Conservation (phyloP, 2,113 vertebrate genomes). For the Oceanites oceanicus region DNA sequence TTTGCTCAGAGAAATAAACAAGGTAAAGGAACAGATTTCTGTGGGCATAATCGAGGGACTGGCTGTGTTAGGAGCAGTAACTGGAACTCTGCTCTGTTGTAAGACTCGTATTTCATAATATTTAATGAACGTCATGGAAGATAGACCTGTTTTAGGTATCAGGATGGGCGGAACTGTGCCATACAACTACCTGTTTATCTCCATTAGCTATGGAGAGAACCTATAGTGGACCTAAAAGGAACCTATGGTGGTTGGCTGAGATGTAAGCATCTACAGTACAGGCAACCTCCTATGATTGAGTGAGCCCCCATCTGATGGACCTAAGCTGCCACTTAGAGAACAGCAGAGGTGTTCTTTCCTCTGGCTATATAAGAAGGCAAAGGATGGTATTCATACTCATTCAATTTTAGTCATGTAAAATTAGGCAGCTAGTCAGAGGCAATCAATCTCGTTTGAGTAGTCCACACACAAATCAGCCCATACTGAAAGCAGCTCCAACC, state of each 20-base stretch:
- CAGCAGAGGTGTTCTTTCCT: background rate
- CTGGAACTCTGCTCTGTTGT: background rate
- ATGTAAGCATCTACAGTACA: background rate
- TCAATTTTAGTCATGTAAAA: background rate
- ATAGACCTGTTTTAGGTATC: background rate
- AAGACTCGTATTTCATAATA: background rate
- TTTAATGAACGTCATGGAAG: background rate
- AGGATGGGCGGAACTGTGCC: background rate
- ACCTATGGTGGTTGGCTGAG: background rate
- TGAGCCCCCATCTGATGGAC: background rate
- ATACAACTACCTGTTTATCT: background rate
- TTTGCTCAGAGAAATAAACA: background rate
- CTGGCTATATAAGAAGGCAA: background rate
- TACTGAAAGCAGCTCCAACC: background rate
- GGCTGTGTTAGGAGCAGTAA: background rate
- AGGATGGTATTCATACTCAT: background rate
- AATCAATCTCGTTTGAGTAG: background rate
- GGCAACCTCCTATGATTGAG: background rate
- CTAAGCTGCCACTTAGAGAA: background rate
- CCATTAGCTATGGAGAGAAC: background rate
- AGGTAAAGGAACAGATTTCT: background rate
- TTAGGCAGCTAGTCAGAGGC: background rate
- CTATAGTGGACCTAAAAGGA: background rate
- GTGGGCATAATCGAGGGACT: background rate
- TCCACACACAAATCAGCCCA: background rate